Conservation (phyloP, 2,113 vertebrate species). For the Podilymbus podiceps region DNA sequence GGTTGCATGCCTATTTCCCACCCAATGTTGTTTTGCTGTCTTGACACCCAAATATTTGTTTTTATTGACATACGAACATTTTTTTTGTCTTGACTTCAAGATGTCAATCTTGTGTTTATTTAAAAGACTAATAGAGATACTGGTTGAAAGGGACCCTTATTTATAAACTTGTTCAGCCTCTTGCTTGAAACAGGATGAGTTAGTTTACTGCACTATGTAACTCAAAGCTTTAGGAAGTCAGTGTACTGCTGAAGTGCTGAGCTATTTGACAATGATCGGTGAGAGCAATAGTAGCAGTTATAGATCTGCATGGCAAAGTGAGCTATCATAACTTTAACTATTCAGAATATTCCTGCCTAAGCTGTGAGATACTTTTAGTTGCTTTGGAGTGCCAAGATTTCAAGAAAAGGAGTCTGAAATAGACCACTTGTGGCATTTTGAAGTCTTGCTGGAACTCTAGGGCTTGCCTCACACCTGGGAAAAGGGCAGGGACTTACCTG, state of each 20-base stretch:
- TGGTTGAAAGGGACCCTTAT: not conserved
- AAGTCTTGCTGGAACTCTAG: not conserved
- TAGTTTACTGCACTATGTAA: not conserved
- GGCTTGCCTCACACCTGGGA: not conserved
- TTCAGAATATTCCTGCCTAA: not conserved
- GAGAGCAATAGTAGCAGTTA: not conserved
- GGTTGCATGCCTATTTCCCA: not conserved
- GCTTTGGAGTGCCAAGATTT: not conserved
- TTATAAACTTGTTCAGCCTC: not conserved
- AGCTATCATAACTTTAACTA: not conserved
- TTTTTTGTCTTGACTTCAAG: not conserved
- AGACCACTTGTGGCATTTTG: not conserved
- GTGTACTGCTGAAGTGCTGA: not conserved
- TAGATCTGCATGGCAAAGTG: not conserved
- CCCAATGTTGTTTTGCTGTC: not conserved
- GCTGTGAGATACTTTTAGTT: not conserved
- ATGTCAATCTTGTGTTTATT: not conserved
- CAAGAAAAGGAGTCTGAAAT: not conserved
- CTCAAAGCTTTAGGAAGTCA: not conserved
- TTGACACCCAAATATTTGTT: not conserved
- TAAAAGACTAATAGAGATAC: not conserved
- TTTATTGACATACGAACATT: not conserved
- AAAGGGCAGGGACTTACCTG: not conserved
- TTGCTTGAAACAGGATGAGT: not conserved
- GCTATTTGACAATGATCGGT: not conserved